These are phyloP conservation scores for Chondrosia reniformis DNA, from an alignment of 37 sponge, comb jelly and placozoan species.

Conservation along the genomic window DNA sequence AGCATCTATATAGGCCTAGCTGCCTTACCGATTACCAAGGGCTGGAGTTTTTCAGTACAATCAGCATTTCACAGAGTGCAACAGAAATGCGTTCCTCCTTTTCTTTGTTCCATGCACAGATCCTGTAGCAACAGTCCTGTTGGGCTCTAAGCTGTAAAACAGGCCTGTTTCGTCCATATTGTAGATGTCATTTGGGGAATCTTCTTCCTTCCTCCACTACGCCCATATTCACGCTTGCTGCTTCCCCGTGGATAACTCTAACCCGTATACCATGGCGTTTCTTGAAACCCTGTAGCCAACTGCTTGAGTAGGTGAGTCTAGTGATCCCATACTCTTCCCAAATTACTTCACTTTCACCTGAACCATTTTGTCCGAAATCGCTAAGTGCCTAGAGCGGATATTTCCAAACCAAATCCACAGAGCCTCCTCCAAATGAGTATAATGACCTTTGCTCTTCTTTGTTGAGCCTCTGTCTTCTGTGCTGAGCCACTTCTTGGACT, in stretches of 20 bases:
- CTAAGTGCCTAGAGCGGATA: background rate
- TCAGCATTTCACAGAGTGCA: constrained; percentile 15
- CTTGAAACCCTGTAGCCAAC: constrained; percentile 17
- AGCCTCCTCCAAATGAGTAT: background rate
- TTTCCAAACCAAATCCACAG: constrained; percentile 13
- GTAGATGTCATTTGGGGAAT: background rate
- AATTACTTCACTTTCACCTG: background rate
- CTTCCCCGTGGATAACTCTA: constrained; percentile 7
- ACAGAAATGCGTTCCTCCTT: background rate
- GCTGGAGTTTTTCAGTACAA: constrained; percentile 34
- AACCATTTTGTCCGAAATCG: constrained; percentile 7
- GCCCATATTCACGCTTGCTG: background rate
- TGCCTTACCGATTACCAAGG: constrained; percentile 36
- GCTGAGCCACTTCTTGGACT: background rate
- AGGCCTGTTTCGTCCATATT: constrained; percentile 13
- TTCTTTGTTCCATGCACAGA: constrained; percentile 3
- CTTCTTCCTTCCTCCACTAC: background rate
- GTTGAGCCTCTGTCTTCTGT: background rate
- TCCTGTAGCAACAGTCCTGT: constrained; percentile 13
- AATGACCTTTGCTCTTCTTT: background rate
- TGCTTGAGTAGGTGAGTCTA: background rate
- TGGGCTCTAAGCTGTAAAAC: constrained; percentile 19
- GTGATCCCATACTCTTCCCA: background rate
- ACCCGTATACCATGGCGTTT: background rate
- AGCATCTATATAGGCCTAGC: constrained; percentile 21